Percentiles rank a stretch among this genome's conserved stretches.
These are phyloP conservation scores for Potamilus streckersoni DNA, from an alignment of 1,140 invertebrate species.

Conservation along the genomic window DNA sequence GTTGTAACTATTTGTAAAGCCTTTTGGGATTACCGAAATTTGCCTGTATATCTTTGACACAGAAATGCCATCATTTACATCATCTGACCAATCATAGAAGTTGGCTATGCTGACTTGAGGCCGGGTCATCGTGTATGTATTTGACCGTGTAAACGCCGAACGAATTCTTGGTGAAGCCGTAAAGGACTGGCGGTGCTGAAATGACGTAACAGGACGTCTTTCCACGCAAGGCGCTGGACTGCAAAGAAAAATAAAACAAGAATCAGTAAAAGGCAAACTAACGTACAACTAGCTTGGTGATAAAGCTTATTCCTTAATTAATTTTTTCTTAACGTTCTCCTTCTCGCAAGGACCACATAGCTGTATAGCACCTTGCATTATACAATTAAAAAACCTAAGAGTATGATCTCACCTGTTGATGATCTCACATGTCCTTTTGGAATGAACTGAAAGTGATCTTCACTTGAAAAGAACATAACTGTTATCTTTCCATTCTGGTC, in stretches of 20 bases:
- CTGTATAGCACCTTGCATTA: no score
- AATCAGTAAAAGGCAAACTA: neutral
- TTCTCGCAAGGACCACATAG: no score
- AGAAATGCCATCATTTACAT: conserved; percentile 41
- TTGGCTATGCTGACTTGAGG: conserved; percentile 50
- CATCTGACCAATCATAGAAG: conserved; percentile 59
- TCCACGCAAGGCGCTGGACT: conserved; percentile 35
- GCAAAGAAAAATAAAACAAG: conserved; percentile 17
- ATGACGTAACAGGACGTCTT: conserved; percentile 36
- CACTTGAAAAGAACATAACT: no score
- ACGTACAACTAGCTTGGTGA: no score
- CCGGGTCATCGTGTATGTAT: conserved; percentile 31
- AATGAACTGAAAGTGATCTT: no score
- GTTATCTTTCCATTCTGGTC: no score
- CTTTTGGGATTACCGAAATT: conserved; percentile 35
- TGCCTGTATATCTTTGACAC: conserved; percentile 53
- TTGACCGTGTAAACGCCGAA: conserved; percentile 30
- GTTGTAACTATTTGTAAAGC: conserved; percentile 9
- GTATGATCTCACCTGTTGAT: no score
- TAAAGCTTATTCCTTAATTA: no score
- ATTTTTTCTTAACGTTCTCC: no score
- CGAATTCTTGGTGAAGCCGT: conserved; percentile 37
- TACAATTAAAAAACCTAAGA: no score
- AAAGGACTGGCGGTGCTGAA: conserved; percentile 35
- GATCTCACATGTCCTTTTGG: no score